Percentiles rank a stretch among this genome's conserved stretches.
phyloP scores from a whole-genome alignment of 2,113 vertebrate genomes.

The Ascaphus truei region DNA sequence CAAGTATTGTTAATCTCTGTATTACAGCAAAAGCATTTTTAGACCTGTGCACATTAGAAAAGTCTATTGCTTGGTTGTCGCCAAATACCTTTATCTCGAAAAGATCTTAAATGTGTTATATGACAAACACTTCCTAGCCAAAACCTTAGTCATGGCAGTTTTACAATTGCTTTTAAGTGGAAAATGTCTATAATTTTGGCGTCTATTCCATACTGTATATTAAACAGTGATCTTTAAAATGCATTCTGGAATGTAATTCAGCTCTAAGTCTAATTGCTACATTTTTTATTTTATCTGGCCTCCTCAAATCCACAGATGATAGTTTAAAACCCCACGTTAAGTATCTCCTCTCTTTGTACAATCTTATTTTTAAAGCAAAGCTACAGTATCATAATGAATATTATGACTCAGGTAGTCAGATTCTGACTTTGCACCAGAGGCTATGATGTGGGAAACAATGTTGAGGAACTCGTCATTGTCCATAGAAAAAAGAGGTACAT shows the following conservation, averaged over 20 bases:
- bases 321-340: neutral
- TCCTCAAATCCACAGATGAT: neutral
- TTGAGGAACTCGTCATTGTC: neutral
- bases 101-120: constrained; percentile 19
- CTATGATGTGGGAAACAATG: neutral
- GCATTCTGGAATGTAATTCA: constrained; percentile 13
- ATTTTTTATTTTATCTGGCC: constrained; percentile 4
- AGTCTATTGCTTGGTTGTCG: neutral
- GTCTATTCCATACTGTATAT: constrained; percentile 22
- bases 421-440: neutral
- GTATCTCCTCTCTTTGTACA: neutral
- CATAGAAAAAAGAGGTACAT: neutral
- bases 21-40: neutral
- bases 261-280: constrained; percentile 12
- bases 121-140: neutral
- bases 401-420: constrained; percentile 2
- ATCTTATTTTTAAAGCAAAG: neutral
- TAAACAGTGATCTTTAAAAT: constrained; percentile 19
- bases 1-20: constrained; percentile 25
- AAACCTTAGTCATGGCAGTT: constrained; percentile 29
- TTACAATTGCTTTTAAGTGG: constrained; percentile 28
- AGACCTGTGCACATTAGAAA: constrained; percentile 1
- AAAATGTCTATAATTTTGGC: constrained; percentile 7
- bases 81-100: constrained; percentile 15
- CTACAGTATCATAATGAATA: neutral